A percentile compares a stretch with the other conserved stretches of the same genome.
These are phyloP conservation scores for Protobothrops mucrosquamatus DNA, from an alignment of 2,113 vertebrate genomes.

Conservation along the genomic window DNA sequence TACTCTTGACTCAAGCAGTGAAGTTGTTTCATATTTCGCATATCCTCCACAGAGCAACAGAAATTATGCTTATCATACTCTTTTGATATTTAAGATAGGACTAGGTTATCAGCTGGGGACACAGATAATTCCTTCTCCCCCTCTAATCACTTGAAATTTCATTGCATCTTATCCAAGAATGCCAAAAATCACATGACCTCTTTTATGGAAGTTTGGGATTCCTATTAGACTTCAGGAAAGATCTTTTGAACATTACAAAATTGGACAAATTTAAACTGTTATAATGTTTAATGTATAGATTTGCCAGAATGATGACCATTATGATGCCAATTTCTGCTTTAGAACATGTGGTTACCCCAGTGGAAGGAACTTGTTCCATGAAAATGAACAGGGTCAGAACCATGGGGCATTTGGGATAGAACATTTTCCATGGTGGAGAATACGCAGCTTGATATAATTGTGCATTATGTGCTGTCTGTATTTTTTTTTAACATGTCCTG, in stretches of 20 bases:
- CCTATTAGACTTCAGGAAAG: not conserved
- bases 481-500: conserved; percentile 18
- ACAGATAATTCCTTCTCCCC: not conserved
- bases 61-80: not conserved
- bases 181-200: not conserved
- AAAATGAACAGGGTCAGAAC: not conserved
- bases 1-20: not conserved
- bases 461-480: not conserved
- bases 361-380: conserved; percentile 15
- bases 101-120: not conserved
- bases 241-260: not conserved
- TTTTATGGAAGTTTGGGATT: not conserved
- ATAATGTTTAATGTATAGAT: not conserved
- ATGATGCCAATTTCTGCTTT: not conserved
- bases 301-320: not conserved
- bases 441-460: conserved; percentile 20
- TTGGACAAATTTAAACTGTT: not conserved
- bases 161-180: not conserved
- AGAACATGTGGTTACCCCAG: not conserved
- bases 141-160: not conserved
- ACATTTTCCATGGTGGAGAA: not conserved
- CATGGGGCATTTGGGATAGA: not conserved
- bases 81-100: not conserved
- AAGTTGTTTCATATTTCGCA: not conserved
- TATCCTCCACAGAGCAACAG: not conserved